These are phyloP conservation scores for Sminthopsis crassicaudata DNA, from an alignment of 2,113 vertebrate genomes.

Conservation along the genomic window DNA sequence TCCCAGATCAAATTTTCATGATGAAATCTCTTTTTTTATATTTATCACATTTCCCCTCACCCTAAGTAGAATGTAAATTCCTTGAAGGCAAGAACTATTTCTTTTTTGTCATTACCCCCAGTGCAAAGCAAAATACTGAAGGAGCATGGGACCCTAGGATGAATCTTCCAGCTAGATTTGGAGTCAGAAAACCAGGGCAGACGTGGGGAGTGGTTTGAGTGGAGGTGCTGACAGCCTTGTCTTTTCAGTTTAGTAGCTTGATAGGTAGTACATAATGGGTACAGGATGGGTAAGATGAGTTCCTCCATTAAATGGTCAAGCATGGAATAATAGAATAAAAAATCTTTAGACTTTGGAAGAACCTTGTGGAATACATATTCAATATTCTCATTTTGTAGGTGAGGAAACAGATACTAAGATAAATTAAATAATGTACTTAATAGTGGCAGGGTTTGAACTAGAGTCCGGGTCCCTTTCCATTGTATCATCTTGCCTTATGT, in stretches of 20 bases:
- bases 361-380: neutral
- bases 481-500: neutral
- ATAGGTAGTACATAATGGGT: neutral
- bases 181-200: neutral
- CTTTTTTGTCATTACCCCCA: neutral
- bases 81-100: neutral
- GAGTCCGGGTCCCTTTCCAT: neutral
- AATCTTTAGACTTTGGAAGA: neutral
- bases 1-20: neutral
- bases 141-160: neutral
- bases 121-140: neutral
- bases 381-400: neutral
- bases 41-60: neutral
- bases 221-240: neutral
- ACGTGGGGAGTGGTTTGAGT: neutral
- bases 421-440: neutral
- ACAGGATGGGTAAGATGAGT: neutral
- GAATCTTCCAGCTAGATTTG: neutral
- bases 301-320: neutral
- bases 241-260: neutral
- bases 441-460: neutral
- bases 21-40: conserved; percentile 7
- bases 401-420: conserved; percentile 5
- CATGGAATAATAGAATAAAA: neutral
- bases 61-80: neutral